Evolutionary conservation across 1,140 invertebrate species (phyloP), one percentile per base, ranked within the genome.

Genomic region (Drosophila triauraria): DNA sequence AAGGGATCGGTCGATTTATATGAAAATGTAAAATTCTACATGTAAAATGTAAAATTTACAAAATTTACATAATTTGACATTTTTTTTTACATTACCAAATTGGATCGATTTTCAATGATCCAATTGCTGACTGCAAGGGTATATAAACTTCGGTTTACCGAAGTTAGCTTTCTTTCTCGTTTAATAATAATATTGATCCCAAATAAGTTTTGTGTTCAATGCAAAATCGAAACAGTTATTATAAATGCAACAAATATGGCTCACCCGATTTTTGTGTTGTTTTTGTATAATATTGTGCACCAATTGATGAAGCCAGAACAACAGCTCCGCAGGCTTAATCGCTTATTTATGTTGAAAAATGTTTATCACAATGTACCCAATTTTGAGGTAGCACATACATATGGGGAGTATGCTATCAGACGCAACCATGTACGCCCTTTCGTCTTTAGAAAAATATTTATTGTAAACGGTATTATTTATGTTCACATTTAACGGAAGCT

Each of bases 221-320:
- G 20, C 20, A 20, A 20, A 51, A 51, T 17, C 17, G 9, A 20
- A 44, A 44, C 17, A 27, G 20, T 30, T 30, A 2, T 17, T 32
- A 51, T n/a, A 27, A 7, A 1, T 5, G 7, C 1, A 38, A n/a
- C 15, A 15, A 7, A 20, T 61, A 5, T 15, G 15, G 53, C 71
- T 75, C 20, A 75, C 71, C 69, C 42, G 58, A 75, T 63, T 47
- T 74, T 62, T 61, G 48, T 62, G 47, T 72, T 74, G 57, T 35
- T 47, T 54, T 75, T 35, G 2, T 25, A 35, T 23, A 51, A 40
- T 50, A 15, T 42, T 50, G 42, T 42, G 20, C 23, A 44, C 47
- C 32, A 75, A 65, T 42, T 71, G 10, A n/a, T 43, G 5, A 38
- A 8, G 27, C 7, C 20, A 9, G 35, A 30, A 35, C 9, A 56